These are phyloP conservation scores for Ophiothrix spiculata DNA, from an alignment of 35 echinoderm and acorn worm genomes.

Conservation along the genomic window DNA sequence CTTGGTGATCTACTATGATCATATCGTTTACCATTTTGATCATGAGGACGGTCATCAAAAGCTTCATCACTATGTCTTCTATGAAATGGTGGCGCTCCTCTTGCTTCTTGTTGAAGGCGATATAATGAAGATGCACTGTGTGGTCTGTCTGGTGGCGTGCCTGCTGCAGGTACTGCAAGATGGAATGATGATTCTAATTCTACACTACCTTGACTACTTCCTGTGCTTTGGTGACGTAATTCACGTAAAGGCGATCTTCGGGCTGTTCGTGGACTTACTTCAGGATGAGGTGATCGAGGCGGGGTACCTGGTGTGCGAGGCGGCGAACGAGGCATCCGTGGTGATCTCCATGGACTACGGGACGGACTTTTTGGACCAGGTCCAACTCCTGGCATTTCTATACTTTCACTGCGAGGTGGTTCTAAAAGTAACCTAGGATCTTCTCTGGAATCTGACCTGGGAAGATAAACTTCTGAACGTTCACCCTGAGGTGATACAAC, in stretches of 20 bases:
- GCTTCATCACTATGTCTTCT: slow-evolving; percentile 44
- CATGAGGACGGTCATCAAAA: slow-evolving; percentile 5
- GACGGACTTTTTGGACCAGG: neutral
- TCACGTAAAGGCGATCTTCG: neutral
- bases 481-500: slow-evolving; percentile 6
- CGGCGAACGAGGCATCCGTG: slow-evolving; percentile 3
- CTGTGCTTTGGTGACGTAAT: slow-evolving; percentile 18
- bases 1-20: slow-evolving; percentile 6
- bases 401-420: neutral
- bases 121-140: slow-evolving; percentile 56
- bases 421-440: neutral
- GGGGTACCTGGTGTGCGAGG: slow-evolving; percentile 6
- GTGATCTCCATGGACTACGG: neutral
- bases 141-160: slow-evolving; percentile 24
- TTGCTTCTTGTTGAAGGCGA: slow-evolving; percentile 42
- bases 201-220: slow-evolving; percentile 40
- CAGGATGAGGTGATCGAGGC: neutral
- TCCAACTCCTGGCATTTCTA: neutral
- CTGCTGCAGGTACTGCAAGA: slow-evolving; percentile 7
- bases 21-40: slow-evolving; percentile 4
- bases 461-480: neutral
- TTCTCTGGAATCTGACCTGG: neutral
- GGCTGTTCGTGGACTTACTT: neutral
- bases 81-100: slow-evolving; percentile 34
- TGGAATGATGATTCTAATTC: slow-evolving; percentile 24